Evolutionary conservation across 2,888 invertebrate species (phyloP).

Genomic region (Galeruca laticollis): DNA sequence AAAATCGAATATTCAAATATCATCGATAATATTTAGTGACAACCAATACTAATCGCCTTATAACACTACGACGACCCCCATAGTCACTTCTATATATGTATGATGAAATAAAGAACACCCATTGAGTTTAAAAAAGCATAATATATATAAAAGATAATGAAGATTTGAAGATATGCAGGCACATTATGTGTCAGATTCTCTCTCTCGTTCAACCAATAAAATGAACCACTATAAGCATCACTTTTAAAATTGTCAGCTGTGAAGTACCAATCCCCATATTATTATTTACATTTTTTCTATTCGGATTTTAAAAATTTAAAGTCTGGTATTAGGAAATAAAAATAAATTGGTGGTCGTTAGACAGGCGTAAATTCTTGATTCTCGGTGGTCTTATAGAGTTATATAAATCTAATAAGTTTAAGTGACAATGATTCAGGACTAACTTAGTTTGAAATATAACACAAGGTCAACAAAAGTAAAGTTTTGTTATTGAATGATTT

Average conservation of each 20-base stretch:
- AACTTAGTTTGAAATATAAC: background rate
- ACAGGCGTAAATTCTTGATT: background rate
- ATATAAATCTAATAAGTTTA: background rate
- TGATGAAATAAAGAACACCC: constrained; percentile 42
- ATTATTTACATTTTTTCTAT: constrained; percentile 26
- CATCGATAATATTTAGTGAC: too few relatives aligned
- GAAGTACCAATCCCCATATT: constrained; percentile 30
- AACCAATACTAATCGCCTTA: too few relatives aligned
- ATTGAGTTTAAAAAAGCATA: constrained; percentile 27
- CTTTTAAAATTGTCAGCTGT: constrained; percentile 34
- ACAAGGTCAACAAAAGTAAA: too few relatives aligned
- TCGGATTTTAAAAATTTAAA: background rate
- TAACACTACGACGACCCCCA: constrained; percentile 27
- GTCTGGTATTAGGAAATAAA: background rate
- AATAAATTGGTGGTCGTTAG: background rate
- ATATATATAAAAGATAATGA: constrained; percentile 46
- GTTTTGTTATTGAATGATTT: too few relatives aligned
- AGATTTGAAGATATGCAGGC: constrained; percentile 58
- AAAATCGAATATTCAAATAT: too few relatives aligned
- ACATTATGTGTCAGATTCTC: constrained; percentile 52
- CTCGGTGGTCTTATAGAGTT: background rate
- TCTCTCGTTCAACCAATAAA: constrained; percentile 30
- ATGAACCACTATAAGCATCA: constrained; percentile 33
- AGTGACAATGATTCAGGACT: background rate
- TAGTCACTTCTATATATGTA: constrained; percentile 24